Evolutionary conservation across 2,797 vertebrate species (phyloP).

Genomic region (Trematomus bernacchii): DNA sequence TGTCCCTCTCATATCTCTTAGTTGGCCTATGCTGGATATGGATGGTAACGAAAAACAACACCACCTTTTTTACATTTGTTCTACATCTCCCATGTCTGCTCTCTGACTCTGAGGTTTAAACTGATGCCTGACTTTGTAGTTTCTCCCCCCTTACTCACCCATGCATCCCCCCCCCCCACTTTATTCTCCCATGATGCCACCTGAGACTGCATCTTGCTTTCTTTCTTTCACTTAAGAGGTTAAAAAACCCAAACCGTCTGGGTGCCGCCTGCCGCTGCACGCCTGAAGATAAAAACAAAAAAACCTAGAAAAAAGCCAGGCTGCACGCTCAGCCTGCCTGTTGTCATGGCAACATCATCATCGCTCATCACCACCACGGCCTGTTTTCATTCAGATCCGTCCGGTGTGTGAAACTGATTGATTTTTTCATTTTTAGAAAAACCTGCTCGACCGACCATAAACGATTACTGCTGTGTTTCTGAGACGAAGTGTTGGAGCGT

Average conservation of each 20-base stretch:
- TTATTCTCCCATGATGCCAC: slow-evolving; percentile 63
- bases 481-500: slow-evolving; percentile 27
- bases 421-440: slow-evolving; percentile 79
- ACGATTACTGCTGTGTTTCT: slow-evolving; percentile 65
- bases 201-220: slow-evolving; percentile 70
- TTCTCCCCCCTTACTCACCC: not conserved
- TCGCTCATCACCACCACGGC: slow-evolving; percentile 86
- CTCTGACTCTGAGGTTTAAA: slow-evolving; percentile 57
- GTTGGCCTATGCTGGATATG: slow-evolving; percentile 74
- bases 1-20: slow-evolving; percentile 79
- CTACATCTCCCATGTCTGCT: slow-evolving; percentile 62
- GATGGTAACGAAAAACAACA: slow-evolving; percentile 75
- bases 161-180: not conserved
- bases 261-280: slow-evolving; percentile 72
- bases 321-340: slow-evolving; percentile 88
- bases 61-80: slow-evolving; percentile 53
- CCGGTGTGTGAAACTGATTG: slow-evolving; percentile 88
- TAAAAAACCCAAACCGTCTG: slow-evolving; percentile 80
- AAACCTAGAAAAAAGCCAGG: slow-evolving; percentile 73
- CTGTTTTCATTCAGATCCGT: slow-evolving; percentile 93
- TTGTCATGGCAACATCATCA: slow-evolving; percentile 96
- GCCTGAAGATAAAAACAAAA: slow-evolving; percentile 80
- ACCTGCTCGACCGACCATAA: slow-evolving; percentile 86
- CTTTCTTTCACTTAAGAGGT: slow-evolving; percentile 83
- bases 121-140: slow-evolving; percentile 63